Base-by-base conservation (phyloP, 2,797 vertebrate species). In the Falco biarmicus region DNA sequence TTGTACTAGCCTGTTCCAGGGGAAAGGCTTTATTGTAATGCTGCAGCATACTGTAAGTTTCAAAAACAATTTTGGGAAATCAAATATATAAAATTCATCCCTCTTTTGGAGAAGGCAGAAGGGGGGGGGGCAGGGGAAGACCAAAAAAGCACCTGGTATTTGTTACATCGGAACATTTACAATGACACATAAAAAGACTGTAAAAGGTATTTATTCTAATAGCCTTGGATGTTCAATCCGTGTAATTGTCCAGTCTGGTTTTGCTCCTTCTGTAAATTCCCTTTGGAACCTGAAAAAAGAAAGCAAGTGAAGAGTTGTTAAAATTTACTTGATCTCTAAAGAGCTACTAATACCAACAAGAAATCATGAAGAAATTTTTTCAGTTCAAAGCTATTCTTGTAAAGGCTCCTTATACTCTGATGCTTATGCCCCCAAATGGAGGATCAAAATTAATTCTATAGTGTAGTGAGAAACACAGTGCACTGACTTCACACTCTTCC, bases 161-260 rank as follows among this genome's bases (percentile, higher is more conserved):
- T 86, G 85, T 91, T 81, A 96, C 78, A 93, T 89, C 90, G 94
- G 39, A 96, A 93, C 74, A 95, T 83, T 74, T 95, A 93, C 81
- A 84, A 48, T 47, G 79, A 91, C 96, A 91, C 87, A 83, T 39
- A 80, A 92, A 81, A 89, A 90, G 73, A 85, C 76, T 86, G 77
- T 84, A 89, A 61, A 94, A 94, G 81, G 85, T 71, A 70, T 85
- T 99, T 97, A 99, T 84, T 99, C 98, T 87, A 99, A 96, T 92
- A 99, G 98, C 79, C 98, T 99, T 77, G 98, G 98, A 97, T 99
- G 99, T 91, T 99, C 99, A 97, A 99, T 99, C 93, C 98, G 98
- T 24, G 99, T 99, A 88, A 99, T 99, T 95, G 97, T 99, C 99
- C 99, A 99, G 94, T 99, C 98, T n/a, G 99, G 98, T 81, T 98